phyloP scores from a whole-genome alignment of 1,140 invertebrate species.

The Phthorimaea operculella region DNA sequence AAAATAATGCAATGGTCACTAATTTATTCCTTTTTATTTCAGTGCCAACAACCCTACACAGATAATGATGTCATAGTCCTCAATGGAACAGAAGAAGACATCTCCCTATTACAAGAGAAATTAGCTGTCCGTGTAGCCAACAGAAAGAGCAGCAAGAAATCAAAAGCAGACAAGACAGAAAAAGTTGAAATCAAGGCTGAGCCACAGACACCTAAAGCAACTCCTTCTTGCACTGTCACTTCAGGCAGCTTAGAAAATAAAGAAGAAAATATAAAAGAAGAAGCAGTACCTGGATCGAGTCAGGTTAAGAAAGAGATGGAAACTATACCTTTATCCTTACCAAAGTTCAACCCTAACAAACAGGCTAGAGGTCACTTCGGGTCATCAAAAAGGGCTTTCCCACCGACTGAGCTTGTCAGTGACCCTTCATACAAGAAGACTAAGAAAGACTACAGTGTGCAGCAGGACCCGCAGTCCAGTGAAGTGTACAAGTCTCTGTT shows the following conservation, averaged over 20 bases:
- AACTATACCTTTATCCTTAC: constrained; percentile 53
- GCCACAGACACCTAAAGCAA: constrained; percentile 17
- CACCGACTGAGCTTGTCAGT: constrained; percentile 52
- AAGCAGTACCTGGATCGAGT: constrained; percentile 25
- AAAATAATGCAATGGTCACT: no score
- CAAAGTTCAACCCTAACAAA: constrained; percentile 59
- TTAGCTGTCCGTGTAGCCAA: constrained; percentile 73
- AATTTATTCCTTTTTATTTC: constrained; percentile 32
- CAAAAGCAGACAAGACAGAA: constrained; percentile 33
- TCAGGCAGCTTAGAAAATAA: constrained; percentile 11
- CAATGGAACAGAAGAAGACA: constrained; percentile 86
- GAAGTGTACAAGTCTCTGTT: constrained; percentile 97
- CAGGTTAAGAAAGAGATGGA: constrained; percentile 49
- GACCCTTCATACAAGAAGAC: constrained; percentile 82
- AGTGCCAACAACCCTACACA: constrained; percentile 83
- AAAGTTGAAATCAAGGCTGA: constrained; percentile 31
- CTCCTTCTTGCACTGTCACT: constrained; percentile 19
- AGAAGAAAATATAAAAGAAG: constrained; percentile 22
- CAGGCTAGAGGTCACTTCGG: constrained; percentile 55
- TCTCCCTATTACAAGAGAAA: constrained; percentile 74
- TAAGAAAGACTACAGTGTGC: constrained; percentile 83
- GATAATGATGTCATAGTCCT: constrained; percentile 87
- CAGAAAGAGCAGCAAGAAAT: constrained; percentile 78
- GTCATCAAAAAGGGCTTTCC: constrained; percentile 41
- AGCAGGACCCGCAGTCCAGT: constrained; percentile 90